Conservation (phyloP, 2,113 vertebrate genomes). For the Nycticryphes semicollaris region DNA sequence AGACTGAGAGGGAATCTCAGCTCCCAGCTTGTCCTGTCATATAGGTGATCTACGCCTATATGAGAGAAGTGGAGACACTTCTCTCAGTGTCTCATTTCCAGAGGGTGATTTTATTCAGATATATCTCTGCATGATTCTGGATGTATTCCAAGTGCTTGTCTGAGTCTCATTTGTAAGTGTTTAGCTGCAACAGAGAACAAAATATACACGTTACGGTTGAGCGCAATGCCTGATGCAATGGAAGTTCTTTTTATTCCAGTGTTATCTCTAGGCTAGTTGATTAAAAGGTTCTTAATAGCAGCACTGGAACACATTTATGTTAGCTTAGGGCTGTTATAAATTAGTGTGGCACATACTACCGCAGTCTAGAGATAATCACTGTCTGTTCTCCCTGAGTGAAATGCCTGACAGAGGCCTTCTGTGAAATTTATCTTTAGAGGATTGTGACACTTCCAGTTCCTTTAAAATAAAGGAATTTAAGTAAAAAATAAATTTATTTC, state of each 20-base stretch:
- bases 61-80: too few species aligned
- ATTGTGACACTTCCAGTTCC: background rate
- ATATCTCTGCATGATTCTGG: background rate
- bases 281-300: constrained; percentile 15
- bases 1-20: background rate
- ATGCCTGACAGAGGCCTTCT: background rate
- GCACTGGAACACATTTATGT: background rate
- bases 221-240: background rate
- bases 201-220: background rate
- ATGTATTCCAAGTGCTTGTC: background rate
- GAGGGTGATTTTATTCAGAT: background rate
- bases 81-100: background rate
- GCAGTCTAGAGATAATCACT: background rate
- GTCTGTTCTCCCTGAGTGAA: background rate
- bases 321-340: background rate
- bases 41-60: too few species aligned
- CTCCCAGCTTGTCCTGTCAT: background rate
- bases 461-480: background rate
- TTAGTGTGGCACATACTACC: background rate
- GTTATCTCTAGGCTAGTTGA: background rate
- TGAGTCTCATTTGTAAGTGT: background rate
- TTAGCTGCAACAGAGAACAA: background rate
- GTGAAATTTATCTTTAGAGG: background rate
- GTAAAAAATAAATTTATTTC: background rate
- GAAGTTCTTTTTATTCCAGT: background rate